Conservation (phyloP, 1,140 invertebrate genomes). For the Aphaenogaster ashmeadi region DNA sequence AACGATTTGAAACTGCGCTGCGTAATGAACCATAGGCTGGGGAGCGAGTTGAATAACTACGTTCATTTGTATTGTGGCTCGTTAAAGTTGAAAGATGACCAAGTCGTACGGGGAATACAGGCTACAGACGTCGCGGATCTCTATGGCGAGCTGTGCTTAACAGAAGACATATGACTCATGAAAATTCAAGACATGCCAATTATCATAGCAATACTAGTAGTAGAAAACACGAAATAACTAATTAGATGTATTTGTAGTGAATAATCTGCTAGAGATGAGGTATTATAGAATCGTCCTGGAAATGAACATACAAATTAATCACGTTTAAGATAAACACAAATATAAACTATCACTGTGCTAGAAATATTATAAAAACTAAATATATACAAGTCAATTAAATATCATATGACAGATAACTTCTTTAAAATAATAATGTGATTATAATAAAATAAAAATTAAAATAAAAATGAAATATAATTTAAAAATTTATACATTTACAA, state of each 20-base stretch:
- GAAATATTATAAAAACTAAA: neutral
- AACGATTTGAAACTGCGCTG: conserved; percentile 15
- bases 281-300: neutral
- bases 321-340: neutral
- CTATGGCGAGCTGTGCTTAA: neutral
- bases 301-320: neutral
- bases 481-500: too few species aligned
- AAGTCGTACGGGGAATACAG: neutral
- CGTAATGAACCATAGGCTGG: neutral
- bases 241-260: conserved; percentile 13
- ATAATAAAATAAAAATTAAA: too few species aligned
- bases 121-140: neutral
- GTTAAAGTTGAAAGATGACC: conserved; percentile 37
- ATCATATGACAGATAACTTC: neutral
- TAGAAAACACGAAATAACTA: neutral
- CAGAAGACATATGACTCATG: neutral
- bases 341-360: neutral
- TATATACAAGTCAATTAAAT: neutral
- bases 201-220: neutral
- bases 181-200: neutral
- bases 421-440: neutral
- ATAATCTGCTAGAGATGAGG: neutral
- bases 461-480: too few species aligned
- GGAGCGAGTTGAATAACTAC: neutral
- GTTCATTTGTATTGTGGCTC: conserved; percentile 30